Conservation (phyloP, 2,797 vertebrate genomes). For the Lithobates sylvaticus region DNA sequence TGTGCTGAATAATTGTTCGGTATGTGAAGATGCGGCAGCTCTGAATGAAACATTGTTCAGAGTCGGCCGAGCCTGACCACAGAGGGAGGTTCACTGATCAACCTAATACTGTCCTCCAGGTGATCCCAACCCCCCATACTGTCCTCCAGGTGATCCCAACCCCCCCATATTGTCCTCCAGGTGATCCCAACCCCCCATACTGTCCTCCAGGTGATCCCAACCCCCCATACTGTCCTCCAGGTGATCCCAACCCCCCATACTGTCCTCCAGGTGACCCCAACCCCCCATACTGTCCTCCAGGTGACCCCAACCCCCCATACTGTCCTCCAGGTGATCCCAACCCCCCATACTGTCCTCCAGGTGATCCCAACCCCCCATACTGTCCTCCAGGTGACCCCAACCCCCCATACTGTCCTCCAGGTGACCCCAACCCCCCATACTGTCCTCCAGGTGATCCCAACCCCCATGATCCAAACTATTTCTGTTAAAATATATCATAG, state of each 20-base stretch:
- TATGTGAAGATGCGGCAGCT: neutral
- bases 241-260: too few relatives aligned
- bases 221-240: neutral
- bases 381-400: neutral
- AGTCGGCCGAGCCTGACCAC: neutral
- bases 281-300: neutral
- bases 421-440: too few relatives aligned
- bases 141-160: neutral
- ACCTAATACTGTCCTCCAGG: neutral
- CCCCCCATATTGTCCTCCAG: neutral
- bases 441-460: neutral
- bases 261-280: neutral
- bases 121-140: neutral
- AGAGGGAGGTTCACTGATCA: neutral
- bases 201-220: neutral
- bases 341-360: neutral
- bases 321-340: neutral
- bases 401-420: neutral
- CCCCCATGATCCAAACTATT: too few relatives aligned
- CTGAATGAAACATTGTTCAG: slow-evolving; percentile 6
- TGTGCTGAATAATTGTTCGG: neutral
- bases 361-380: too few relatives aligned
- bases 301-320: too few relatives aligned
- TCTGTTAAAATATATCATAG: too few relatives aligned
- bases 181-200: too few relatives aligned